Conservation (phyloP, 2,113 vertebrate genomes). For the Aphelocoma coerulescens region DNA sequence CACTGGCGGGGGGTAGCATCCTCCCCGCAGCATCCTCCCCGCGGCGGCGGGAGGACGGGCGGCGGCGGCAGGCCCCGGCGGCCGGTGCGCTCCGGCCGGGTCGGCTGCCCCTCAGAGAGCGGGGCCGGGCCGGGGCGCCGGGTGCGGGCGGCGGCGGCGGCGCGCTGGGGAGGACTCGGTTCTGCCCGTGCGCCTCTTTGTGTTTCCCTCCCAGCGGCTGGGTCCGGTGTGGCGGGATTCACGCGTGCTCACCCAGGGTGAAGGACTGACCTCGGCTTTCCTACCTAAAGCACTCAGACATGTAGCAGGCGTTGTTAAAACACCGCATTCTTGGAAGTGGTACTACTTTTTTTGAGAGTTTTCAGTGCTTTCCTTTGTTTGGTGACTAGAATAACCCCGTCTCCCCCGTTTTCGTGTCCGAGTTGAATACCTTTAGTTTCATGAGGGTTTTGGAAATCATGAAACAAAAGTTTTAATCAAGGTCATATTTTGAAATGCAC, state of each 20-base stretch:
- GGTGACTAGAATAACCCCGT: neutral
- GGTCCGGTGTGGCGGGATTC: neutral
- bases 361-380: neutral
- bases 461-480: neutral
- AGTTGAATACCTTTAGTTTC: neutral
- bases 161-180: neutral
- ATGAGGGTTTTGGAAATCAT: neutral
- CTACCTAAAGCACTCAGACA: fast-evolving
- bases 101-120: neutral
- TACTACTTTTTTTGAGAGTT: neutral
- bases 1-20: neutral
- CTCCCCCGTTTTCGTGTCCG: neutral
- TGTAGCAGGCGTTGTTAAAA: neutral
- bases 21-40: neutral
- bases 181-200: neutral
- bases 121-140: neutral
- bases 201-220: neutral
- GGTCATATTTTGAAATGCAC: neutral
- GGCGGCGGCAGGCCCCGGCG: neutral
- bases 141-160: neutral
- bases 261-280: neutral
- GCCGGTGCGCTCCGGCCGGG: neutral
- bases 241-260: fast-evolving
- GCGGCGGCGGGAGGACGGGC: neutral
- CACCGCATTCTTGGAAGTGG: neutral